These are phyloP conservation scores for Pseudomyrmex cubaensis DNA, from an alignment of 1,140 invertebrate species.

Conservation along the genomic window DNA sequence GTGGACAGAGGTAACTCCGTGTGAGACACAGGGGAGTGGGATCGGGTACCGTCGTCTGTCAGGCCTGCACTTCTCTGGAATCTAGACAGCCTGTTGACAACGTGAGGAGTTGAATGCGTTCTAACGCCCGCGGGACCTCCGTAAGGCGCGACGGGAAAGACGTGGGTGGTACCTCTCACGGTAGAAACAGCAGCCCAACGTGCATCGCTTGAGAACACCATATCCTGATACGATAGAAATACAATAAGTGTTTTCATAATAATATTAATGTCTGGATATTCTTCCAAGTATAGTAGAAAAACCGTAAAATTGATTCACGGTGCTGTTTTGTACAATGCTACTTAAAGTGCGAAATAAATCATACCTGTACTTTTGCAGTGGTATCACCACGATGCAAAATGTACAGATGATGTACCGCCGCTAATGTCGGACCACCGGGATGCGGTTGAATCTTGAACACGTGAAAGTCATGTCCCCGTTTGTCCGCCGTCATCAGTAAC, in stretches of 20 bases:
- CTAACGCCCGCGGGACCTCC: slow-evolving; percentile 95
- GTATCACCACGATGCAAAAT: slow-evolving; percentile 96
- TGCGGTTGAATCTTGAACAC: slow-evolving; percentile 97
- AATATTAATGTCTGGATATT: neutral
- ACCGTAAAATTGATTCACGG: too few relatives aligned
- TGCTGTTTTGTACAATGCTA: neutral
- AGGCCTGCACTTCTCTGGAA: slow-evolving; percentile 98
- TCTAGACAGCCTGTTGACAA: slow-evolving; percentile 97
- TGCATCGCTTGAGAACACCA: slow-evolving; percentile 95
- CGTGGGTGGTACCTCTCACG: slow-evolving; percentile 97
- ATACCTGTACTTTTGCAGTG: slow-evolving; percentile 91
- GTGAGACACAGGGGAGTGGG: slow-evolving; percentile 91
- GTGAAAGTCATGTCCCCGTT: slow-evolving; percentile 98
- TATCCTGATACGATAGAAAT: slow-evolving; percentile 88
- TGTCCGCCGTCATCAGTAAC: slow-evolving; percentile 96
- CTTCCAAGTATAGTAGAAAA: too few relatives aligned
- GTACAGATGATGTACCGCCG: slow-evolving; percentile 98
- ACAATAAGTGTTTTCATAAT: neutral
- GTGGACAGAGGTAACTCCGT: slow-evolving; percentile 85
- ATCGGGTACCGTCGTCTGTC: slow-evolving; percentile 89
- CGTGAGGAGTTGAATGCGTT: slow-evolving; percentile 96
- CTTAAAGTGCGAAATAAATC: neutral
- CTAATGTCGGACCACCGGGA: slow-evolving; percentile 93
- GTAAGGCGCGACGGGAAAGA: slow-evolving; percentile 99
- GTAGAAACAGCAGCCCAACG: slow-evolving; percentile 98